These are phyloP conservation scores for Drosophila tristis DNA, from an alignment of 1,140 invertebrate species.

Conservation along the genomic window DNA sequence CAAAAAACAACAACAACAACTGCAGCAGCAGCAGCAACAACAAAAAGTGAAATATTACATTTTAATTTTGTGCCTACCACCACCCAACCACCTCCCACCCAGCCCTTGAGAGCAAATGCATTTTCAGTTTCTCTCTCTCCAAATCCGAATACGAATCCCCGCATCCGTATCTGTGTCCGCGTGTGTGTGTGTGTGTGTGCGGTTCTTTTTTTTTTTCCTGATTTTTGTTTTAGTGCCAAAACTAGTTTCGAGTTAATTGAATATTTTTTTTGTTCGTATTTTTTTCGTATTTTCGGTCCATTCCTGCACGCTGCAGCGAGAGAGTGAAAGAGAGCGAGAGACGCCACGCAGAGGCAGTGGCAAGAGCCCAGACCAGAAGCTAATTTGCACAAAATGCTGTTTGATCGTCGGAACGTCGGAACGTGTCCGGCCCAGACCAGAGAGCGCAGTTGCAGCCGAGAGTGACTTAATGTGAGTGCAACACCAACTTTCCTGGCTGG, in stretches of 20 bases:
- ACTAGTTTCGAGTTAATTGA: slow-evolving; percentile 76
- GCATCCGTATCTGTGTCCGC: background rate
- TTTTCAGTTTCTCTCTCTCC: slow-evolving; percentile 10
- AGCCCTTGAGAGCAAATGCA: slow-evolving; percentile 14
- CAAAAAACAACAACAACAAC: slow-evolving; percentile 1
- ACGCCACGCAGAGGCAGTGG: too few species aligned
- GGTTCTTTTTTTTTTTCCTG: slow-evolving; percentile 42
- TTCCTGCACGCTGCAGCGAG: slow-evolving; percentile 51
- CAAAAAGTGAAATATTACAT: slow-evolving; percentile 63
- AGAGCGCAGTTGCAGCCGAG: too few species aligned
- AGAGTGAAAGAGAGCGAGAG: too few species aligned
- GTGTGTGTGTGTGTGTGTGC: slow-evolving; percentile 2
- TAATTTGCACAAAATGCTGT: too few species aligned
- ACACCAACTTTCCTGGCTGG: too few species aligned
- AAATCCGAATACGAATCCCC: too few species aligned
- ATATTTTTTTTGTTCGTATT: slow-evolving; percentile 45
- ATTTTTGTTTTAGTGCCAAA: slow-evolving; percentile 78
- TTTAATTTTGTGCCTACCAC: slow-evolving; percentile 51
- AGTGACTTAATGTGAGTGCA: too few species aligned
- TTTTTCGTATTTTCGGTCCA: slow-evolving; percentile 22
- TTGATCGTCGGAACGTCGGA: too few species aligned
- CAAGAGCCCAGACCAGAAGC: too few species aligned
- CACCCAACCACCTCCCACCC: background rate
- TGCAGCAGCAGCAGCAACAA: background rate
- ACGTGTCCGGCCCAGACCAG: too few species aligned